A percentile compares a stretch with the other conserved stretches of the same genome.
Evolutionary conservation across 2,113 vertebrate genomes (phyloP).

Genomic region (Tetraodon nigroviridis): DNA sequence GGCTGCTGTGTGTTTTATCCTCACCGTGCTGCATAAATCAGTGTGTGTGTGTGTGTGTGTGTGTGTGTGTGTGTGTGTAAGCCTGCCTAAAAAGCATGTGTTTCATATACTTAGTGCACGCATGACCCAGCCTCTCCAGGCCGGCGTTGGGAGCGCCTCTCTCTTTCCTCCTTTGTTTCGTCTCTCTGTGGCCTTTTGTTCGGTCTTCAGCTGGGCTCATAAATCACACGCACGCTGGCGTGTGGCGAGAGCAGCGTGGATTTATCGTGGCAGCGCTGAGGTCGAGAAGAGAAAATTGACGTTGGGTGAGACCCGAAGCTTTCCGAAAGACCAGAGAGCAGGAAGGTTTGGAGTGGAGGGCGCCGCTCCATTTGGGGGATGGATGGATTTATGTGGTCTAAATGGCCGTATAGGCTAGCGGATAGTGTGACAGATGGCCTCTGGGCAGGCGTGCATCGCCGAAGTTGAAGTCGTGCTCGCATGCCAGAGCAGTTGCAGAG

Average conservation of each 20-base stretch:
- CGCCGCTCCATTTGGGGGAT: conserved; percentile 22
- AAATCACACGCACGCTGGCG: conserved; percentile 54
- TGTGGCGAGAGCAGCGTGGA: conserved; percentile 41
- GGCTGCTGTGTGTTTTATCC: conserved; percentile 12
- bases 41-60: conserved; percentile 17
- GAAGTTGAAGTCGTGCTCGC: conserved; percentile 28
- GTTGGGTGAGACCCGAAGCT: conserved; percentile 21
- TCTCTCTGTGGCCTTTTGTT: conserved; percentile 52
- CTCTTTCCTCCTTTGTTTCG: conserved; percentile 13
- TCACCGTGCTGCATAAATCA: conserved; percentile 22
- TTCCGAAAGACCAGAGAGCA: conserved; percentile 13
- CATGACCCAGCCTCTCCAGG: neutral
- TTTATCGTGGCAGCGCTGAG: conserved; percentile 46
- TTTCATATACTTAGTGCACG: conserved; percentile 37
- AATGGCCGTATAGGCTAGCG: conserved; percentile 3
- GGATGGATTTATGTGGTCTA: conserved; percentile 15
- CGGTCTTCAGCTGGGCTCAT: conserved; percentile 46
- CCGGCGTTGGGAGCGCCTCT: no score
- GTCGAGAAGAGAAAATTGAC: conserved; percentile 14
- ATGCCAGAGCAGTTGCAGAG: conserved; percentile 24
- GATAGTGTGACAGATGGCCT: conserved; percentile 30
- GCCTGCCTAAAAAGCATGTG: conserved; percentile 19
- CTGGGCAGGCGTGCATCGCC: conserved; percentile 13
- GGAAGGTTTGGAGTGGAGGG: conserved; percentile 13
- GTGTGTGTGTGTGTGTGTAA: conserved; percentile 17